Evolutionary conservation across 1,140 invertebrate genomes (phyloP).

Genomic region (Colletes latitarsis): DNA sequence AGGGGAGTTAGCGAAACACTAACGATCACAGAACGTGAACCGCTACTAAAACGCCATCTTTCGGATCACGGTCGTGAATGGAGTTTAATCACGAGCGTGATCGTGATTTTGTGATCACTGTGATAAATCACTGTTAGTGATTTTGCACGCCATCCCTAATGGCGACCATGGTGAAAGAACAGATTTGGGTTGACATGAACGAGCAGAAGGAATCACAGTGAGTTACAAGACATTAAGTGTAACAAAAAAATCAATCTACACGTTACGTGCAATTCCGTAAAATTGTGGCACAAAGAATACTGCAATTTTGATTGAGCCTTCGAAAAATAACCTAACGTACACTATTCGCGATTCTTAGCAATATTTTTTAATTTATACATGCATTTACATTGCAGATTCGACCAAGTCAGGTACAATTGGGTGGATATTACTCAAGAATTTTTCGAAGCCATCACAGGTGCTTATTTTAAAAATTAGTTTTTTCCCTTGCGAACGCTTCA

Average conservation of each 20-base stretch:
- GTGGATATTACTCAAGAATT: slow-evolving; percentile 90
- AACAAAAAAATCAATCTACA: neutral
- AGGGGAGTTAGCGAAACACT: too few relatives aligned
- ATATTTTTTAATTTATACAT: slow-evolving; percentile 54
- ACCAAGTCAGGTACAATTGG: slow-evolving; percentile 85
- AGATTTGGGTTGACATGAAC: slow-evolving; percentile 73
- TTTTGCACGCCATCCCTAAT: slow-evolving; percentile 41
- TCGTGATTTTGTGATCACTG: too few relatives aligned
- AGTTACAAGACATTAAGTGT: slow-evolving; percentile 59
- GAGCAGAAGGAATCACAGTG: slow-evolving; percentile 75
- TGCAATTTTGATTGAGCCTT: neutral
- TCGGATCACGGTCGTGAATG: too few relatives aligned
- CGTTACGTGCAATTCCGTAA: neutral
- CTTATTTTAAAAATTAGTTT: slow-evolving; percentile 26
- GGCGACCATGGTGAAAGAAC: slow-evolving; percentile 73
- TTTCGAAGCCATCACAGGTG: slow-evolving; percentile 88
- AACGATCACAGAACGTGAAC: too few relatives aligned
- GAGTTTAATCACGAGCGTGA: too few relatives aligned
- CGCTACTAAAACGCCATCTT: too few relatives aligned
- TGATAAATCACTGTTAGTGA: too few relatives aligned
- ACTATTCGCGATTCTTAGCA: slow-evolving; percentile 12
- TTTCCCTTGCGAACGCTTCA: slow-evolving; percentile 2
- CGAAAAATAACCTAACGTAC: slow-evolving; percentile 47
- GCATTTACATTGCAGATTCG: slow-evolving; percentile 69
- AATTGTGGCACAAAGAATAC: neutral